Base-by-base conservation (phyloP, 1,140 invertebrate genomes). In the Bombus difficillimus region DNA sequence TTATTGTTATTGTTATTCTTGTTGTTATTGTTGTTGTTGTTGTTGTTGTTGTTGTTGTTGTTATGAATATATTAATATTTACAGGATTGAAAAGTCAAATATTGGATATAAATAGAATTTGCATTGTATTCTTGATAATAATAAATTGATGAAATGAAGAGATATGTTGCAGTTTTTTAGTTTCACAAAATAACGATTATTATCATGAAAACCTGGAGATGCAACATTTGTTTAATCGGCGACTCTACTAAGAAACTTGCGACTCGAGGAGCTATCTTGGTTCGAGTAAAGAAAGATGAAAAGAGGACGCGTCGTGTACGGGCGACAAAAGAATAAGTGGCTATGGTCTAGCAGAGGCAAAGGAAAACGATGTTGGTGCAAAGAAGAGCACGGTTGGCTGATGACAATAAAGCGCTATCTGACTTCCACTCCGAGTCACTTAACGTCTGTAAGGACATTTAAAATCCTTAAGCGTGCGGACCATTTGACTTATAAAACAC, bases 351-450 rank as follows among this genome's bases (percentile, higher is more conserved):
- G 43, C 59, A 37, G 18, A 62, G 66, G 59, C 34, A 59, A 68
- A 57, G 41, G 68, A 57, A 78, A 77, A 82, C 71, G 62, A 34
- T 34, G 66, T n/a, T 41, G 78, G 41, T 39, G n/a, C 6, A 66
- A 34, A 8, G 64, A 34, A 66, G 32, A 15, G 72, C 39, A 53
- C 39, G 72, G 89, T 73, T 90, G 72, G 84, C 84, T 86, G 86
- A 89, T 83, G 75, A 88, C 88, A 91, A 91, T 92, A 92, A 92
- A 91, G 80, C 89, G 90, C 87, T 92, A 92, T 92, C 92, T 92
- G 88, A 79, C 91, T 93, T 93, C 92, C 92, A 92, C 92, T 92
- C 86, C 88, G 92, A 93, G 88, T 93, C 92, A 92, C 92, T 92
- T 93, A 93, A 93, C 90, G 92, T 91, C 90, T 87, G 85, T 83